phyloP scores from a whole-genome alignment of 2,113 vertebrate genomes.

The Mellivora capensis region DNA sequence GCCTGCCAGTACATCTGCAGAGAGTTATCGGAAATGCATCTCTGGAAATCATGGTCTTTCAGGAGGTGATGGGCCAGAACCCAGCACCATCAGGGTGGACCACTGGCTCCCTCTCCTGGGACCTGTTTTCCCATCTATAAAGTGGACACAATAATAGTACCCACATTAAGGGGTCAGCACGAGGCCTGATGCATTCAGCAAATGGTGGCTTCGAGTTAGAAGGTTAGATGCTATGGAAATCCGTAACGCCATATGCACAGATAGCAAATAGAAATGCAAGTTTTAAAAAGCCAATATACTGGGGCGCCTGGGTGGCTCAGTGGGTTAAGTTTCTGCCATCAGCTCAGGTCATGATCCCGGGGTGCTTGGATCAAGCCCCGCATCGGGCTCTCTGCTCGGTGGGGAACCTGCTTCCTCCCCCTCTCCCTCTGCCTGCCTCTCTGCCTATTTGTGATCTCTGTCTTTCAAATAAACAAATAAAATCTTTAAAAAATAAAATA shows the following conservation, averaged over 20 bases:
- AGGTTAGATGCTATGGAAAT: background rate
- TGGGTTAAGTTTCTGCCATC: too few relatives aligned
- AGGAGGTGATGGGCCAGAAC: background rate
- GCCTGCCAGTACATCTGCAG: background rate
- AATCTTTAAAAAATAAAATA: too few relatives aligned
- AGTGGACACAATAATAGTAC: fast-evolving
- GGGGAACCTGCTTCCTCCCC: too few relatives aligned
- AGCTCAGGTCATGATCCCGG: too few relatives aligned
- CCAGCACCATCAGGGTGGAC: background rate
- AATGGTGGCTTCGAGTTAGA: background rate
- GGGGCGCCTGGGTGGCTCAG: too few relatives aligned
- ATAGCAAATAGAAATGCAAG: background rate
- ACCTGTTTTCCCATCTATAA: background rate
- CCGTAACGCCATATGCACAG: background rate
- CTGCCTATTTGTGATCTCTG: too few relatives aligned
- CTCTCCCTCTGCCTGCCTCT: too few relatives aligned
- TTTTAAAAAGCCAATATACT: background rate
- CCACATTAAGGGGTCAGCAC: too few relatives aligned
- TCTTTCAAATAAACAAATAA: too few relatives aligned
- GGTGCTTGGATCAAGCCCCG: too few relatives aligned
- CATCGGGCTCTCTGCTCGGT: too few relatives aligned
- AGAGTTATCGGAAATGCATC: too few relatives aligned
- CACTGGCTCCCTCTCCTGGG: background rate
- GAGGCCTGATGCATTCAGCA: background rate
- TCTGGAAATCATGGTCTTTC: background rate